A percentile compares a stretch with the other conserved stretches of the same genome.
phyloP scores from a whole-genome alignment of 2,113 vertebrate species.

The Eublepharis macularius region DNA sequence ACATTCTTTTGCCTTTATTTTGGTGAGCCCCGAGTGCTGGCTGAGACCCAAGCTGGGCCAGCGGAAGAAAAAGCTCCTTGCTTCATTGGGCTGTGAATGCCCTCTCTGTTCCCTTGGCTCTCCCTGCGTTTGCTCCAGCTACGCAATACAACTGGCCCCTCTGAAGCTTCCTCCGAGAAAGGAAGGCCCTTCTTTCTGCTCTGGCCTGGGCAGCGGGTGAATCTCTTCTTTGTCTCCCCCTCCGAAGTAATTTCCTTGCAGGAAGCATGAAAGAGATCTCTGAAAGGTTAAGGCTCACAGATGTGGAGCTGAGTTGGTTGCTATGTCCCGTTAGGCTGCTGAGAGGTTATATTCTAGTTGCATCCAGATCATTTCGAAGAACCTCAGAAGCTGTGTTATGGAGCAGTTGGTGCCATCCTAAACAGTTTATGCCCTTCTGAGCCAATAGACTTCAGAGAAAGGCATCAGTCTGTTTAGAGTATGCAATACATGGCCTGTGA shows the following conservation, averaged over 20 bases:
- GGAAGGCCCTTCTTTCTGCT: constrained; percentile 54
- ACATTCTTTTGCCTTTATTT: constrained; percentile 63
- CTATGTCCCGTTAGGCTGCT: neutral
- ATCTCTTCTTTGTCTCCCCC: constrained; percentile 65
- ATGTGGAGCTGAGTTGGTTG: neutral
- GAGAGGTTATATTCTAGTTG: neutral
- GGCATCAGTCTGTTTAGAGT: too few relatives aligned
- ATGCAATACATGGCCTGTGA: too few relatives aligned
- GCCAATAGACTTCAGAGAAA: too few relatives aligned
- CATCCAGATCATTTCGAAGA: neutral
- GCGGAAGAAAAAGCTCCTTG: constrained; percentile 32
- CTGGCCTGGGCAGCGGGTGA: constrained; percentile 49
- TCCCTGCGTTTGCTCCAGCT: constrained; percentile 9
- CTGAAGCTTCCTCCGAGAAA: neutral
- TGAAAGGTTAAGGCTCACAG: neutral
- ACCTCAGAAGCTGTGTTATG: neutral
- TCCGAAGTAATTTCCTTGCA: constrained; percentile 47
- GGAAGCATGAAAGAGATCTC: constrained; percentile 43
- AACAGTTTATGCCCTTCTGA: too few relatives aligned
- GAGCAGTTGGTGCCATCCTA: neutral
- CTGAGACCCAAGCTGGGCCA: constrained; percentile 29
- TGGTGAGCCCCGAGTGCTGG: constrained; percentile 38
- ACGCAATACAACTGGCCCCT: constrained; percentile 20
- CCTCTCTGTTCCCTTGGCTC: constrained; percentile 48
- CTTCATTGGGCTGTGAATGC: constrained; percentile 60